Evolutionary conservation across 2,888 invertebrate species (phyloP).

Genomic region (Thera obeliscata): DNA sequence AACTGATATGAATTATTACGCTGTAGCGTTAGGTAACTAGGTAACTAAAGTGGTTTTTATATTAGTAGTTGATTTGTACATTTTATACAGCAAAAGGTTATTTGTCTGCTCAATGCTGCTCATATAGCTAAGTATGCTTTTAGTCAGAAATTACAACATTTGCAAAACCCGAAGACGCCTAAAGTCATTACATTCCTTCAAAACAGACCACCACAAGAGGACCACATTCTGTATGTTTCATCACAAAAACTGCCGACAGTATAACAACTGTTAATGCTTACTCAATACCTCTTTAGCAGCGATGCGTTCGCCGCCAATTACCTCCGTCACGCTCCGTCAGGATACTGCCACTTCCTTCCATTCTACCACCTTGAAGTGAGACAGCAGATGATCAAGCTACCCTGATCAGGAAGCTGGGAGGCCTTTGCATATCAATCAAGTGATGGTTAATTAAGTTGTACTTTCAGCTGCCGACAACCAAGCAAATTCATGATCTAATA

Average conservation of each 20-base stretch:
- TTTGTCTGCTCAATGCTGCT: too few relatives aligned
- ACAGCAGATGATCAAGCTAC: not conserved
- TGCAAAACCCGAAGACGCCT: too few relatives aligned
- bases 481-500: too few relatives aligned
- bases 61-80: too few relatives aligned
- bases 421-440: not conserved
- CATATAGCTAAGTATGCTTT: too few relatives aligned
- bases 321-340: slow-evolving; percentile 16
- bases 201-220: not conserved
- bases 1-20: not conserved
- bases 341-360: slow-evolving; percentile 8
- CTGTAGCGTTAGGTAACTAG: too few relatives aligned
- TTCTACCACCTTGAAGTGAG: slow-evolving; percentile 18
- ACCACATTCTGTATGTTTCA: not conserved
- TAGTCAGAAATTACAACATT: too few relatives aligned
- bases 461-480: too few relatives aligned
- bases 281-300: slow-evolving; percentile 15
- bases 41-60: too few relatives aligned
- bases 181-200: not conserved
- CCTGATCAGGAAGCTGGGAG: not conserved
- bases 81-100: too few relatives aligned
- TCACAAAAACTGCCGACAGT: slow-evolving; percentile 3
- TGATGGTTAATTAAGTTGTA: too few relatives aligned
- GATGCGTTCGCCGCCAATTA: slow-evolving; percentile 29
- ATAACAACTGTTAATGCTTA: slow-evolving; percentile 11